Percentiles rank a stretch among this genome's conserved stretches.
These are phyloP conservation scores for Pituophis catenifer DNA, from an alignment of 2,113 vertebrate species.

Conservation along the genomic window DNA sequence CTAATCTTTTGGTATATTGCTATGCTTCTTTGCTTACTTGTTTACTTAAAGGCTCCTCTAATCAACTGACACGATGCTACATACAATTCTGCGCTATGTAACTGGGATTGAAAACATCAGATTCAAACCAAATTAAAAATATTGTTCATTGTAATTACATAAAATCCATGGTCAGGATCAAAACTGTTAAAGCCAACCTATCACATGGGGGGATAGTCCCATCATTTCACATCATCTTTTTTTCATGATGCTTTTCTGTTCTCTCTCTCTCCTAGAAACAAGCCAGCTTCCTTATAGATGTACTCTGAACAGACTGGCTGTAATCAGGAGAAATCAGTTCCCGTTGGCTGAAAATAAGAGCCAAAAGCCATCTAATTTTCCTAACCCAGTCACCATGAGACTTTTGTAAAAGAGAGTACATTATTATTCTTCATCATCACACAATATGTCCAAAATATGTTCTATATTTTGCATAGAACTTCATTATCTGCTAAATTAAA, in stretches of 20 bases:
- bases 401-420: neutral
- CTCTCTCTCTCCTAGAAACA: neutral
- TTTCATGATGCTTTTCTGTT: neutral
- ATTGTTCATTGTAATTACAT: neutral
- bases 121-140: neutral
- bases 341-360: neutral
- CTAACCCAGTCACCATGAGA: neutral
- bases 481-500: slow-evolving; percentile 39
- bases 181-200: neutral
- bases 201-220: neutral
- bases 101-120: neutral
- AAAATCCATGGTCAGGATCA: neutral
- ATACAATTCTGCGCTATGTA: neutral
- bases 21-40: neutral
- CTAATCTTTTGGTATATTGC: neutral
- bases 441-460: neutral
- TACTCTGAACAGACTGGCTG: neutral
- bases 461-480: slow-evolving; percentile 41
- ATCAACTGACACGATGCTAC: neutral
- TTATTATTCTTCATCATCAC: slow-evolving; percentile 4
- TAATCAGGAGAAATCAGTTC: neutral
- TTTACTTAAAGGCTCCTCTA: neutral
- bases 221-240: neutral
- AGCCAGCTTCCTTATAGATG: neutral
- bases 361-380: neutral